Evolutionary conservation across 1,140 invertebrate genomes (phyloP).

Genomic region (Lepidurus packardi): DNA sequence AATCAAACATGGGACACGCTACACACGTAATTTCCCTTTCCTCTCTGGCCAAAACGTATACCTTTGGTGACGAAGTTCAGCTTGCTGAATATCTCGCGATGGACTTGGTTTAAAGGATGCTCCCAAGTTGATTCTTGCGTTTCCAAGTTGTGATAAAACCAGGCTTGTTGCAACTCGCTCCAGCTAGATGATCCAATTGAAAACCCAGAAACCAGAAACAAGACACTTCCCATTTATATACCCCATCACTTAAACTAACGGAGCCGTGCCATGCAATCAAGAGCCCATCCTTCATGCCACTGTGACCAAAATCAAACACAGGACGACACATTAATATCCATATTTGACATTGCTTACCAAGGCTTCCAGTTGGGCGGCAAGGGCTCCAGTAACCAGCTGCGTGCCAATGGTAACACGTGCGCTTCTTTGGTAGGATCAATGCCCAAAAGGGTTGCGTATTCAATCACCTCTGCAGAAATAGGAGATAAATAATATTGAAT

Average conservation of each 20-base stretch:
- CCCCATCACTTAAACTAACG: too few relatives aligned
- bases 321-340: not conserved
- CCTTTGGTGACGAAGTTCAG: not conserved
- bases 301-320: too few relatives aligned
- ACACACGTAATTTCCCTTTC: not conserved
- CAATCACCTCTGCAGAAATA: conserved; percentile 21
- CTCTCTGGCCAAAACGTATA: not conserved
- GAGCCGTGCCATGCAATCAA: too few relatives aligned
- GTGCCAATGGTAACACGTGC: not conserved
- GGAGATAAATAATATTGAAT: not conserved
- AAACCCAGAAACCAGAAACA: not conserved
- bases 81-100: conserved; percentile 13
- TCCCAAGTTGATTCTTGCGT: conserved; percentile 29
- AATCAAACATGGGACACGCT: not conserved
- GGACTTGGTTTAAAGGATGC: conserved; percentile 31
- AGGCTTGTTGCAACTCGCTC: conserved; percentile 6
- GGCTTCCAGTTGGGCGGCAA: conserved; percentile 24
- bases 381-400: conserved; percentile 25
- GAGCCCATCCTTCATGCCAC: too few relatives aligned
- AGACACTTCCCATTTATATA: not conserved
- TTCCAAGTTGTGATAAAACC: conserved; percentile 30
- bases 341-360: conserved; percentile 16
- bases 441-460: conserved; percentile 16
- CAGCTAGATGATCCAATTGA: conserved; percentile 20
- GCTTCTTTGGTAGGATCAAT: conserved; percentile 10